Conservation (phyloP, 2,888 invertebrate species). For the Tenthredo distinguenda region DNA sequence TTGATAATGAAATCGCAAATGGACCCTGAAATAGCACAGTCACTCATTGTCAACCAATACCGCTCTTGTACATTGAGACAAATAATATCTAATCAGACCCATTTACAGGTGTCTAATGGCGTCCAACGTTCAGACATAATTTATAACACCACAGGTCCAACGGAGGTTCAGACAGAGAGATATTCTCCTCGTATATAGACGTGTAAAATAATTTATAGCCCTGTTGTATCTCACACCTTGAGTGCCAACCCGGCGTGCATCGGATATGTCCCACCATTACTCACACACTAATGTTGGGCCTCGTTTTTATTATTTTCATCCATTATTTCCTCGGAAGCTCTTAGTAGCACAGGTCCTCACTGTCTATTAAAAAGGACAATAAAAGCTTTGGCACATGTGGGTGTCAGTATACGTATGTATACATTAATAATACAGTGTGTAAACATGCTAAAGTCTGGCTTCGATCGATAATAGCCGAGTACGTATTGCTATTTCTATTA, state of each 20-base stretch:
- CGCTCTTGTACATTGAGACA: slow-evolving; percentile 9
- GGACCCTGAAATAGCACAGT: slow-evolving; percentile 30
- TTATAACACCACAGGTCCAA: slow-evolving; percentile 47
- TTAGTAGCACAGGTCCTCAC: slow-evolving; percentile 33
- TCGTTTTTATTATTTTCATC: slow-evolving; percentile 50
- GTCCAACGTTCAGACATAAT: slow-evolving; percentile 43
- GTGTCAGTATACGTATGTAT: background rate
- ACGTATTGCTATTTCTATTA: background rate
- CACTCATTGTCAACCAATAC: slow-evolving; percentile 11
- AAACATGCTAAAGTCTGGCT: background rate
- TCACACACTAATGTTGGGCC: slow-evolving; percentile 47
- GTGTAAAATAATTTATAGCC: slow-evolving; percentile 54
- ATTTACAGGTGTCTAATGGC: slow-evolving; percentile 55
- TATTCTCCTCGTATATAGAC: slow-evolving; percentile 25
- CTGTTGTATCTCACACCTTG: slow-evolving; percentile 53
- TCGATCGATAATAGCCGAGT: background rate
- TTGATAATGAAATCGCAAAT: slow-evolving; percentile 44
- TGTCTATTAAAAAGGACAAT: slow-evolving; percentile 20
- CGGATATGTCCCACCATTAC: slow-evolving; percentile 50
- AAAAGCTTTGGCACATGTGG: slow-evolving; percentile 4
- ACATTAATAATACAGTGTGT: background rate
- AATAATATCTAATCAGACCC: slow-evolving; percentile 54
- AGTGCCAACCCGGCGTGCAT: slow-evolving; percentile 49
- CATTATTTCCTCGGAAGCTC: slow-evolving; percentile 38
- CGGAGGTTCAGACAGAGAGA: slow-evolving; percentile 28